These are phyloP conservation scores for Lucinisca nassula DNA, from an alignment of 2,888 invertebrate species.

Conservation along the genomic window DNA sequence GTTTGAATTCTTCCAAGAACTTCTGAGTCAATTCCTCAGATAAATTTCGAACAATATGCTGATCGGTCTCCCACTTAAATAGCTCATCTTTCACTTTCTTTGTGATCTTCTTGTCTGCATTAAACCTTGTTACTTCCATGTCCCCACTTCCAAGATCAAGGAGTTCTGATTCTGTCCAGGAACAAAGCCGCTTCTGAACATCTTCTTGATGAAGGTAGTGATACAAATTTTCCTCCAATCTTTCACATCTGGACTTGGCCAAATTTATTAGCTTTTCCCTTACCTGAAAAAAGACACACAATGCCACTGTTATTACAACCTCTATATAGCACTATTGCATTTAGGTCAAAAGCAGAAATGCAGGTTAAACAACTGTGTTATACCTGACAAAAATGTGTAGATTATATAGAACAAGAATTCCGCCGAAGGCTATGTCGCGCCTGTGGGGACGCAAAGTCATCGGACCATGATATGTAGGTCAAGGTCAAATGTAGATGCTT, in stretches of 20 bases:
- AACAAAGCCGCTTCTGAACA: constrained; percentile 30
- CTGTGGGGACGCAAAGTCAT: no score
- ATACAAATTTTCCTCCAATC: constrained; percentile 43
- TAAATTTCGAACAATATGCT: constrained; percentile 33
- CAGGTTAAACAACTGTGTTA: no score
- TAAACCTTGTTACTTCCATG: constrained; percentile 68
- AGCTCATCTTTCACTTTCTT: constrained; percentile 53
- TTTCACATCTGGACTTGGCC: constrained; percentile 52
- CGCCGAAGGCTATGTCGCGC: no score
- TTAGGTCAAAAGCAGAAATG: no score
- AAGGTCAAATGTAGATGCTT: no score
- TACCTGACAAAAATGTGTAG: no score
- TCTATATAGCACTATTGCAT: no score
- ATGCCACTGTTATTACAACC: no score
- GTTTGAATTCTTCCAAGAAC: constrained; percentile 63
- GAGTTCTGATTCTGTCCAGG: constrained; percentile 49
- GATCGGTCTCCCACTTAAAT: constrained; percentile 61
- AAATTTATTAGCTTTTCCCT: constrained; percentile 31
- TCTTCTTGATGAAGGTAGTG: constrained; percentile 49
- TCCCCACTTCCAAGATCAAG: constrained; percentile 58
- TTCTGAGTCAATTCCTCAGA: constrained; percentile 51
- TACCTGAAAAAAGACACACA: constrained; percentile 23
- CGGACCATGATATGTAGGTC: no score
- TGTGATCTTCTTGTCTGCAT: constrained; percentile 56
- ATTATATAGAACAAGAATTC: no score